Evolutionary conservation across 2,113 vertebrate genomes (phyloP).

Genomic region (Calcarius ornatus): DNA sequence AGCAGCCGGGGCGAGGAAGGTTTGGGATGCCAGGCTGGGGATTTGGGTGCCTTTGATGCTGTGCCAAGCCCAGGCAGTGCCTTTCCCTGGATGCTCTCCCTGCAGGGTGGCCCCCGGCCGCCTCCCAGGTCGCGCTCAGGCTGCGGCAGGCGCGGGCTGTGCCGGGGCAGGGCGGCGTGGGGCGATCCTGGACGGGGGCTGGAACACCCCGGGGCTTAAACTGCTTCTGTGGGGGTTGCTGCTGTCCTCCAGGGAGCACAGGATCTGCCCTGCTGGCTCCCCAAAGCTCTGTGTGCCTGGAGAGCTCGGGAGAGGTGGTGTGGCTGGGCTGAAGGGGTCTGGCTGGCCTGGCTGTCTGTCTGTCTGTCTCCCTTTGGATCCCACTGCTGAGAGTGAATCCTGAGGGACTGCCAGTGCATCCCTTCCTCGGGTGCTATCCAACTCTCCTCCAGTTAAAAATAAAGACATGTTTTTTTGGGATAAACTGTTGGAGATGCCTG

Average conservation of each 20-base stretch:
- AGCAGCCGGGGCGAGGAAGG: fast-evolving
- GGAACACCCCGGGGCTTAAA: fast-evolving
- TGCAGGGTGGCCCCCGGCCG: background rate
- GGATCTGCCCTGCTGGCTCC: background rate
- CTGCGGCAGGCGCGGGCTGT: background rate
- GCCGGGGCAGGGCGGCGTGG: background rate
- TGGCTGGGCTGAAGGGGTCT: background rate
- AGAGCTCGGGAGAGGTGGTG: background rate
- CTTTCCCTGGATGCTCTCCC: background rate
- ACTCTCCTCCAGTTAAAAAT: background rate
- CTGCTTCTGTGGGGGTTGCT: fast-evolving
- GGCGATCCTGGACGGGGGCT: background rate
- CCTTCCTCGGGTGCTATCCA: background rate
- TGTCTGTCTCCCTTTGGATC: background rate
- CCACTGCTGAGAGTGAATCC: background rate
- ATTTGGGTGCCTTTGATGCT: constrained; percentile 6
- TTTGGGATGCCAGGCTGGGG: background rate
- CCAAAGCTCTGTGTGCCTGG: fast-evolving
- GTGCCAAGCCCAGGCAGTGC: background rate
- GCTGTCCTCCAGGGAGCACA: fast-evolving
- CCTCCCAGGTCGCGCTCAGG: background rate
- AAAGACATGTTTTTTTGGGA: background rate
- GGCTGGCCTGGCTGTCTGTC: background rate
- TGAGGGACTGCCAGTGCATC: background rate
- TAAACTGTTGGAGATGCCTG: fast-evolving